Conservation (phyloP, 2,797 vertebrate genomes). For the Hippopotamyrus pictus region DNA sequence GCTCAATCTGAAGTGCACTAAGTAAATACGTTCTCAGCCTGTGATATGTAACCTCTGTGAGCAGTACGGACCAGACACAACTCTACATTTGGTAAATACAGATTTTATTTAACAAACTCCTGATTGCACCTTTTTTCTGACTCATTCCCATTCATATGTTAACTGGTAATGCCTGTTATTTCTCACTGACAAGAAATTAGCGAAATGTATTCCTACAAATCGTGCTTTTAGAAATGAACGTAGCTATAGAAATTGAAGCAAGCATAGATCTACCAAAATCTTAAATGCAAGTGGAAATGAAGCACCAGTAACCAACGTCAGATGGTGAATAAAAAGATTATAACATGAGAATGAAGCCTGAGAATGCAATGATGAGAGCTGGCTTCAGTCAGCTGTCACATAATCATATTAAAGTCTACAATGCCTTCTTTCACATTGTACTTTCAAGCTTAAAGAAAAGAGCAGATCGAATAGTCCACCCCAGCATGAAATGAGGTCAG, state of each 20-base stretch:
- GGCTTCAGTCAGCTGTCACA: not conserved
- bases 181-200: not conserved
- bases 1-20: not conserved
- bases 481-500: constrained; percentile 56
- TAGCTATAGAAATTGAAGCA: not conserved
- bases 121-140: not conserved
- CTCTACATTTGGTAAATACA: not conserved
- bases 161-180: not conserved
- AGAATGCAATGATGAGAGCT: not conserved
- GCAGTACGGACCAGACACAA: not conserved
- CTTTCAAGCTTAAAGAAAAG: not conserved
- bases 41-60: not conserved
- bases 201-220: not conserved
- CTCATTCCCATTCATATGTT: not conserved
- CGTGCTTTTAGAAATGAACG: constrained; percentile 10
- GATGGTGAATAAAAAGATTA: not conserved
- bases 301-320: not conserved
- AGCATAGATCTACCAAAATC: not conserved
- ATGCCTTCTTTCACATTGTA: constrained; percentile 5
- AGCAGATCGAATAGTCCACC: constrained; percentile 4
- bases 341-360: not conserved
- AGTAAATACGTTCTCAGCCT: not conserved
- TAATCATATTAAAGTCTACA: constrained; percentile 4
- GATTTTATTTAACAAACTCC: not conserved
- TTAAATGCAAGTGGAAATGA: not conserved